These are phyloP conservation scores for Parochlus steinenii DNA, from an alignment of 2,888 invertebrate species.

Conservation along the genomic window DNA sequence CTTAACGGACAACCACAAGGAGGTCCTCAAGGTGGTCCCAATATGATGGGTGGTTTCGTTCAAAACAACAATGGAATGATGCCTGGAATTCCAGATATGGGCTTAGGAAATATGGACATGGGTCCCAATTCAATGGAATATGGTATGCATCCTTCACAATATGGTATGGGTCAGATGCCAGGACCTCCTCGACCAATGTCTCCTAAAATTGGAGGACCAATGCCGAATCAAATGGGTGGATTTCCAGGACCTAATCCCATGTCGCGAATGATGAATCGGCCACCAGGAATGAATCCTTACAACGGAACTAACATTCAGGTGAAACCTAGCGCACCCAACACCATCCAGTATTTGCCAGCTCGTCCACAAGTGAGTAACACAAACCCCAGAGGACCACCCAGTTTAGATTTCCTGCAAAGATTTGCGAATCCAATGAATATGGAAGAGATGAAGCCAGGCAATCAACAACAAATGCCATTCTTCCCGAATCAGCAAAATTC, in stretches of 20 bases:
- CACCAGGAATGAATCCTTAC: constrained; percentile 29
- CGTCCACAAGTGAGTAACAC: constrained; percentile 67
- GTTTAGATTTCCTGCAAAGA: constrained; percentile 75
- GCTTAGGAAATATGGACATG: constrained; percentile 32
- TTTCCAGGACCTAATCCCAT: constrained; percentile 29
- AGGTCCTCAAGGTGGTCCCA: constrained; percentile 28
- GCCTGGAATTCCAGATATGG: constrained; percentile 25
- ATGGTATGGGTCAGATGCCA: constrained; percentile 21
- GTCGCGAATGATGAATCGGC: constrained; percentile 20
- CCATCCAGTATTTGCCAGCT: constrained; percentile 93
- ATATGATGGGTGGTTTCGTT: constrained; percentile 22
- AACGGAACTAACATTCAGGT: constrained; percentile 78
- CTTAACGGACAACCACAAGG: constrained; percentile 35
- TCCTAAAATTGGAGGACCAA: constrained; percentile 45
- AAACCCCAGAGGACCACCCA: constrained; percentile 65
- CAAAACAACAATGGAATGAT: constrained; percentile 18
- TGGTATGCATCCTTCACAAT: constrained; percentile 16
- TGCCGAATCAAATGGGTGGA: constrained; percentile 32
- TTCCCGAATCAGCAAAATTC: constrained; percentile 25
- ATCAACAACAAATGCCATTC: constrained; percentile 20
- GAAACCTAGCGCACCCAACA: constrained; percentile 92
- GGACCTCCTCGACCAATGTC: constrained; percentile 38
- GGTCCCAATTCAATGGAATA: constrained; percentile 32
- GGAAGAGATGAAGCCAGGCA: constrained; percentile 12
- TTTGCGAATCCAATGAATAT: constrained; percentile 60